Conservation (phyloP, 2,797 vertebrate genomes). For the Peromyscus aztecus region DNA sequence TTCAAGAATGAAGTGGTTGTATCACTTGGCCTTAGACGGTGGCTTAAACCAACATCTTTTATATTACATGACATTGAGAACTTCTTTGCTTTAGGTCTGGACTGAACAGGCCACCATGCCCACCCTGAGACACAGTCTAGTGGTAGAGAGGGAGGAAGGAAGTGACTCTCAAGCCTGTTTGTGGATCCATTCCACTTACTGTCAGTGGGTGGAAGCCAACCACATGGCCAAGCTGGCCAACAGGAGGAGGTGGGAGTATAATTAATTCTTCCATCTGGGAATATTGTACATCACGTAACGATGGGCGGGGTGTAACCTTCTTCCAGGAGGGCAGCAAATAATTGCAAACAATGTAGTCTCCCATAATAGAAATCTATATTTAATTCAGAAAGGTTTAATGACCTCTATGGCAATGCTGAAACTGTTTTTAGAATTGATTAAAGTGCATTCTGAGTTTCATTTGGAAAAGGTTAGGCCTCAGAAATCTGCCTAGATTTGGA, state of each 20-base stretch:
- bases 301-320: background rate
- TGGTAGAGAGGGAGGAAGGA: background rate
- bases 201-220: background rate
- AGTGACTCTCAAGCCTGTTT: background rate
- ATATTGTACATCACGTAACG: background rate
- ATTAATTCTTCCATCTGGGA: constrained; percentile 30
- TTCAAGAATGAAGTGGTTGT: background rate
- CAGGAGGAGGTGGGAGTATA: background rate
- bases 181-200: background rate
- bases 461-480: constrained; percentile 64
- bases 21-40: background rate
- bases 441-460: constrained; percentile 49
- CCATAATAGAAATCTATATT: constrained; percentile 38
- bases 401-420: constrained; percentile 32
- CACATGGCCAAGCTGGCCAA: background rate
- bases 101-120: background rate
- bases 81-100: background rate
- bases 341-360: constrained; percentile 15
- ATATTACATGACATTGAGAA: background rate
- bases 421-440: constrained; percentile 62
- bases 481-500: constrained; percentile 52
- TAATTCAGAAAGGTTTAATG: constrained; percentile 58
- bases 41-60: constrained; percentile 7
- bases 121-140: background rate
- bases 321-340: constrained; percentile 4